phyloP scores from a whole-genome alignment of 2,113 vertebrate genomes.

The Eurypyga helias region DNA sequence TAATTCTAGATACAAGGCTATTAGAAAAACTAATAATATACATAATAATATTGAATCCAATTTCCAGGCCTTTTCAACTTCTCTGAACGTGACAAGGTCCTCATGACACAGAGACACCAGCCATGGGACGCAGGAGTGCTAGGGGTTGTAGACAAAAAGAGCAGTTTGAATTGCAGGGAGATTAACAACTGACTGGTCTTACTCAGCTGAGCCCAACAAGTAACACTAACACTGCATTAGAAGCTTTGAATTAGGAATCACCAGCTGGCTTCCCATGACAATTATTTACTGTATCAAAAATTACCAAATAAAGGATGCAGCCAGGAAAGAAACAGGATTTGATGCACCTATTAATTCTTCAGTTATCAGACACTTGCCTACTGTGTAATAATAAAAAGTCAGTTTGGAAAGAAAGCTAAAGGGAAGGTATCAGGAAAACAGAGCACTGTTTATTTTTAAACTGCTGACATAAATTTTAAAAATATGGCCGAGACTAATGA shows the following conservation, averaged over 20 bases:
- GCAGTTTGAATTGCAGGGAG: not conserved
- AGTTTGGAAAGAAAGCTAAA: not conserved
- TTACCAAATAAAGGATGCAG: not conserved
- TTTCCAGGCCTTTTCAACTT: not conserved
- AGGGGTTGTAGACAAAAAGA: not conserved
- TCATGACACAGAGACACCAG: not conserved
- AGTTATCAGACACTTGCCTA: not conserved
- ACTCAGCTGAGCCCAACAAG: not conserved
- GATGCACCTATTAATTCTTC: not conserved
- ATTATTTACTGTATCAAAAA: not conserved
- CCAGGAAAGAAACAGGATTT: not conserved
- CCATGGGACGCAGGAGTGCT: accelerated
- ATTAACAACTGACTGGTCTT: not conserved
- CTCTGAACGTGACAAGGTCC: not conserved
- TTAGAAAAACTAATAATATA: not conserved
- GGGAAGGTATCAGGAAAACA: not conserved
- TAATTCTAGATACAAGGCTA: accelerated
- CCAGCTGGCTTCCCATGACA: not conserved
- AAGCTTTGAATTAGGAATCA: not conserved
- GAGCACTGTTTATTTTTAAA: not conserved
- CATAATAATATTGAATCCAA: not conserved
- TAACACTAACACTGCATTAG: not conserved
- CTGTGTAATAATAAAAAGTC: not conserved
- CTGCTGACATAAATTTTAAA: not conserved
- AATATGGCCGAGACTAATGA: not conserved